Conservation (phyloP, 2,113 vertebrate genomes). For the Lutjanus erythropterus region DNA sequence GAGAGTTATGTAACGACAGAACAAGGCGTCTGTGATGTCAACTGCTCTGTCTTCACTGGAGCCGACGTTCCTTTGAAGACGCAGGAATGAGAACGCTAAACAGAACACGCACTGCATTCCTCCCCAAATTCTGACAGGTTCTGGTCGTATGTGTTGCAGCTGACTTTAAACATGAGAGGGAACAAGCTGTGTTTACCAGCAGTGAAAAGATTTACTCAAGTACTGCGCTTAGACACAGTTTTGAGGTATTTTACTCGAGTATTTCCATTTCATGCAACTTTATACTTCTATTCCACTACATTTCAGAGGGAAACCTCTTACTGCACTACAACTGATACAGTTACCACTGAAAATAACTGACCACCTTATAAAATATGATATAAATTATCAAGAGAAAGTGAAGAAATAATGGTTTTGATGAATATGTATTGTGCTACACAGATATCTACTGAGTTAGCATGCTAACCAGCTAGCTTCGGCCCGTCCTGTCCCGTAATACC, state of each 20-base stretch:
- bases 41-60: constrained; percentile 61
- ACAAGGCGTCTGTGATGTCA: constrained; percentile 67
- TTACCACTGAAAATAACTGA: not conserved
- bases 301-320: not conserved
- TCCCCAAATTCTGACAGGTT: constrained; percentile 57
- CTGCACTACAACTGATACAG: not conserved
- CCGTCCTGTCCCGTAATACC: too few species aligned
- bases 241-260: not conserved
- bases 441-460: too few species aligned
- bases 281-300: not conserved
- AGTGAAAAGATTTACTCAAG: constrained; percentile 46
- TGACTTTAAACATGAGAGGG: constrained; percentile 55
- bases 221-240: not conserved
- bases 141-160: constrained; percentile 35
- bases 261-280: not conserved
- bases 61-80: constrained; percentile 66
- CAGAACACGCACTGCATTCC: constrained; percentile 12
- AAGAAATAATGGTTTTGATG: too few species aligned
- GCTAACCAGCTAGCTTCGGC: too few species aligned
- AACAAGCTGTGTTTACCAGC: constrained; percentile 56
- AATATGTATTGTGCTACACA: too few species aligned
- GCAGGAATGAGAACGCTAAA: constrained; percentile 38
- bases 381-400: too few species aligned
- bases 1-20: constrained; percentile 70
- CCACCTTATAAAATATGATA: not conserved